Conservation (phyloP, 1,140 invertebrate genomes). For the Paramacrobiotus metropolitanus region DNA sequence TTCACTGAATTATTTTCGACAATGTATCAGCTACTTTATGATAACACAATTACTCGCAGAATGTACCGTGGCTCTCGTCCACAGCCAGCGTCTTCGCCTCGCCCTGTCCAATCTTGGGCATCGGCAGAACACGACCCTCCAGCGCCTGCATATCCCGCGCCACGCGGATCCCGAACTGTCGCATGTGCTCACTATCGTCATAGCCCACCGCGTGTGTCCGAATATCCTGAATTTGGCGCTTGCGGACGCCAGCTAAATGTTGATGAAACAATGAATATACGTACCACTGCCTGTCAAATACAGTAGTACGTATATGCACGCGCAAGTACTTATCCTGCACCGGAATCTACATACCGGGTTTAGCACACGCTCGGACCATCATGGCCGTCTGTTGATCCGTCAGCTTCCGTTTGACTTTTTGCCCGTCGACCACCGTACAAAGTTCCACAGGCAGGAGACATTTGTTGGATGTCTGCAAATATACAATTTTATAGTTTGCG, state of each 20-base stretch:
- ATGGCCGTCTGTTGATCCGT: neutral
- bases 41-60: too few relatives aligned
- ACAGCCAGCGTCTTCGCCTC: too few relatives aligned
- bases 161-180: neutral
- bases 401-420: neutral
- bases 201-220: neutral
- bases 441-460: neutral
- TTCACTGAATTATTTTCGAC: too few relatives aligned
- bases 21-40: too few relatives aligned
- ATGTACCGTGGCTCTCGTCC: too few relatives aligned
- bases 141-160: neutral
- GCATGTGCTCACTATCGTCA: neutral
- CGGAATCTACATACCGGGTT: neutral
- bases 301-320: neutral
- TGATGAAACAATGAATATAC: too few relatives aligned
- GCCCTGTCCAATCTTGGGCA: too few relatives aligned
- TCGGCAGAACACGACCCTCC: too few relatives aligned
- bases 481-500: too few relatives aligned
- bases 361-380: neutral
- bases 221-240: neutral
- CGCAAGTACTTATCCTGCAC: neutral
- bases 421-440: neutral
- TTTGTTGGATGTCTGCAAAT: too few relatives aligned
- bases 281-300: too few relatives aligned
- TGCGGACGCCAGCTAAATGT: neutral